Evolutionary conservation across 2,888 invertebrate genomes (phyloP).

Genomic region (Drosophila yooni): DNA sequence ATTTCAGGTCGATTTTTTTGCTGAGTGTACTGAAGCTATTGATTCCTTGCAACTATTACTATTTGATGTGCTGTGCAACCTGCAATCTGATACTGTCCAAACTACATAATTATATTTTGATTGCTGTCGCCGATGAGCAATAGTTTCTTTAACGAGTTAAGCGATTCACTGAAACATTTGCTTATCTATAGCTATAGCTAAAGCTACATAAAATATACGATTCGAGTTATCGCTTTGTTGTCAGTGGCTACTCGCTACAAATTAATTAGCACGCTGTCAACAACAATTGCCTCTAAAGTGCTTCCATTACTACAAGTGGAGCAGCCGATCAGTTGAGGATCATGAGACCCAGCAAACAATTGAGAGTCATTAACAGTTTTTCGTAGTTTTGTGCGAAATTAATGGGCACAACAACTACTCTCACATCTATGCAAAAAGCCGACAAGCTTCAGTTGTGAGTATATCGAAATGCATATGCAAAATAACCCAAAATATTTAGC

Average conservation of each 20-base stretch:
- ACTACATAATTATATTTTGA: conserved; percentile 44
- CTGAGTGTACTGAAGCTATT: conserved; percentile 44
- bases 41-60: conserved; percentile 62
- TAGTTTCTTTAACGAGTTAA: conserved; percentile 28
- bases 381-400: conserved; percentile 73
- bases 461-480: not conserved
- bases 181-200: conserved; percentile 17
- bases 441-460: not conserved
- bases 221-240: conserved; percentile 22
- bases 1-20: not conserved
- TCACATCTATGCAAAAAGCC: conserved; percentile 65
- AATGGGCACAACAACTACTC: conserved; percentile 58
- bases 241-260: conserved; percentile 18
- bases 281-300: conserved; percentile 55
- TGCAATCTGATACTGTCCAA: conserved; percentile 48
- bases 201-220: conserved; percentile 13
- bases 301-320: conserved; percentile 38
- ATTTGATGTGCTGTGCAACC: conserved; percentile 27
- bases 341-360: conserved; percentile 28
- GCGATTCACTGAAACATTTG: conserved; percentile 11
- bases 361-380: conserved; percentile 67
- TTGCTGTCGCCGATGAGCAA: conserved; percentile 9
- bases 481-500: not conserved
- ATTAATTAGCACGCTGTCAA: conserved; percentile 60
- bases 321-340: conserved; percentile 50